These are phyloP conservation scores for Drosophila barbarae DNA, from an alignment of 2,888 invertebrate genomes.

Conservation along the genomic window DNA sequence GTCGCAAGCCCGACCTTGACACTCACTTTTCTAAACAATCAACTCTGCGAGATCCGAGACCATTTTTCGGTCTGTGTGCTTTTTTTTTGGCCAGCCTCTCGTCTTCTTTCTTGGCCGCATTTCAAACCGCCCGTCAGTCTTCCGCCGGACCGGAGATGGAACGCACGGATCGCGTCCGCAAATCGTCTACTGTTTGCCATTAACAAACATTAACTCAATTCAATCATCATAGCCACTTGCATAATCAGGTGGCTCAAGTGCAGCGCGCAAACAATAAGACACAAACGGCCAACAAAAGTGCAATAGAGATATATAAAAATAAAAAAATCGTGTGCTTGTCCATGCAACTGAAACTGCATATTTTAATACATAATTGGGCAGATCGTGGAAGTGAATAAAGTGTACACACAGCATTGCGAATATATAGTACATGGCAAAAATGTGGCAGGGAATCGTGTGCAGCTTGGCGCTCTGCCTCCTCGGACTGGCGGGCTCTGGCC, in stretches of 20 bases:
- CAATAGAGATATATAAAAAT: constrained; percentile 5
- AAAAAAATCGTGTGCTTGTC: constrained; percentile 42
- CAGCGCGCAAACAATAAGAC: constrained; percentile 46
- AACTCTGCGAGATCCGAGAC: constrained; percentile 28
- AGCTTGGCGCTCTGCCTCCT: constrained; percentile 52
- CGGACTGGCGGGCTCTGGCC: constrained; percentile 47
- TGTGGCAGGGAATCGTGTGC: constrained; percentile 65
- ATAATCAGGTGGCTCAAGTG: constrained; percentile 57
- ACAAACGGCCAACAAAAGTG: constrained; percentile 29
- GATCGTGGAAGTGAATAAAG: constrained; percentile 28
- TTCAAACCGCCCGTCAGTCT: constrained; percentile 73
- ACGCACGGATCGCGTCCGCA: constrained; percentile 63
- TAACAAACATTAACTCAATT: constrained; percentile 6
- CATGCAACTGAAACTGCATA: constrained; percentile 64
- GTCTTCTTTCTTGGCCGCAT: constrained; percentile 77
- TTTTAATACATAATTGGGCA: constrained; percentile 61
- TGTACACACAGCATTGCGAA: not conserved
- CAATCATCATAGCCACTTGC: constrained; percentile 36
- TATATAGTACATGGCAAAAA: constrained; percentile 32
- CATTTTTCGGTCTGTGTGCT: constrained; percentile 35
- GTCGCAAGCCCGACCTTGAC: constrained; percentile 75
- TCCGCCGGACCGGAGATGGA: constrained; percentile 76
- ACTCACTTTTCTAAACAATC: constrained; percentile 75
- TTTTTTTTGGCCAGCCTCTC: constrained; percentile 55
- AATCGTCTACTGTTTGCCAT: constrained; percentile 12